Base-by-base conservation (phyloP, 1,140 invertebrate genomes). In the Rhagoletis zephyria region DNA sequence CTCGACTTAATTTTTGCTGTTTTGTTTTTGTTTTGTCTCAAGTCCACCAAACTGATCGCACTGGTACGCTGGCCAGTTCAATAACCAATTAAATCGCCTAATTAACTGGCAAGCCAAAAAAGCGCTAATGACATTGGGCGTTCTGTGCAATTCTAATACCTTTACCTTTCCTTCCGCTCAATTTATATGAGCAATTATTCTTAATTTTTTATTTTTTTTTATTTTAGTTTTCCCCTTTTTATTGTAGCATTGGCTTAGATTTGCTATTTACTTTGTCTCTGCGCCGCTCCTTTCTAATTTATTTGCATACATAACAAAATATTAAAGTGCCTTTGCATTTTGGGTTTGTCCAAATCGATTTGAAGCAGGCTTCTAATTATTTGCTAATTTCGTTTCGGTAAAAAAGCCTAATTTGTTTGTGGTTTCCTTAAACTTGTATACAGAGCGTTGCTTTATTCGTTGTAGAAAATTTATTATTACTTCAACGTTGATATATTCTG, bases 131-230 rank as follows among this genome's bases (percentile, higher is more conserved):
- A 56, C 74, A 81, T 81, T 81, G 74, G 42, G n/a, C 74, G 74
- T 81, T 81, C 45, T n/a, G 14, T 56, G 48, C 74, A 56, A 56
- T 30, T 9, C 74, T 48, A 30, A 81, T 12, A 81, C n/a, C n/a
- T 81, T 81, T 81, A 81, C 48, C 74, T 81, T 81, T 81, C 74
- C 74, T 81, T 81, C 74, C 51, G 74, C 48, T n/a, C 74, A 56
- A 81, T 56, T 81, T 56, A 1, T 81, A 56, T 30, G n/a, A 56
- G n/a, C 19, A 81, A 81, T 81, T 81, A 81, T 19, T 30, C 30
- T 30, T 30, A 30, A 67, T 77, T 77, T 77, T 30, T 16, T 7
- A 56, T 81, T 81, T 51, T 48, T 81, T 19, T 67, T 42, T 67
- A 14, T 67, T 19, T 67, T 67, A 7, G 7, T 4, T 30, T 14